Evolutionary conservation across 1,140 invertebrate genomes (phyloP).

Genomic region (Mya arenaria): DNA sequence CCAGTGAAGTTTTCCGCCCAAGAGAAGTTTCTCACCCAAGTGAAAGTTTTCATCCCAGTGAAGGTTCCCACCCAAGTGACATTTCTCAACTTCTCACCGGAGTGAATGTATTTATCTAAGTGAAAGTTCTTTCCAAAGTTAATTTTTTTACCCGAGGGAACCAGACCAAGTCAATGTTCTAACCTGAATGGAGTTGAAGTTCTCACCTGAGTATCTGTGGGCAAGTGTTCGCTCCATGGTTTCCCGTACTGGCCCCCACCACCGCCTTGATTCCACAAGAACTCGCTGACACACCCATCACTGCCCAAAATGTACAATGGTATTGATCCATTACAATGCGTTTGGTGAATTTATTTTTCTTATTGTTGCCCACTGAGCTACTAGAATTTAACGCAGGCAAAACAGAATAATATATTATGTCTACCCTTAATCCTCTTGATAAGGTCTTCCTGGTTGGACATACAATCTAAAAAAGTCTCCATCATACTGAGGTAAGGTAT

Average conservation of each 20-base stretch:
- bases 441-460: slow-evolving; percentile 91
- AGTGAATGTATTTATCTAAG: too few species aligned
- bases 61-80: too few species aligned
- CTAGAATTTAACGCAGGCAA: background rate
- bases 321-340: background rate
- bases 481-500: slow-evolving; percentile 87
- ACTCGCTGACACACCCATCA: slow-evolving; percentile 89
- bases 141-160: too few species aligned
- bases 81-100: too few species aligned
- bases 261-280: slow-evolving; percentile 89
- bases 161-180: too few species aligned
- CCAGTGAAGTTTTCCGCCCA: too few species aligned
- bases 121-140: too few species aligned
- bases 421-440: slow-evolving; percentile 87
- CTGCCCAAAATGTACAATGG: too few species aligned
- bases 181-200: too few species aligned
- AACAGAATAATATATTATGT: background rate
- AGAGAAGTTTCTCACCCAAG: too few species aligned
- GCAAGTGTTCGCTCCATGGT: slow-evolving; percentile 89
- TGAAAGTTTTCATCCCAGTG: too few species aligned
- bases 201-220: slow-evolving; percentile 90
- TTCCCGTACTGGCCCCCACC: slow-evolving; percentile 85
- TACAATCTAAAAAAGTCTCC: slow-evolving; percentile 89
- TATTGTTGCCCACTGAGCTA: background rate
- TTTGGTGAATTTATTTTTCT: background rate